These are phyloP conservation scores for Macrobrachium nipponense DNA, from an alignment of 1,140 invertebrate species.

Conservation along the genomic window DNA sequence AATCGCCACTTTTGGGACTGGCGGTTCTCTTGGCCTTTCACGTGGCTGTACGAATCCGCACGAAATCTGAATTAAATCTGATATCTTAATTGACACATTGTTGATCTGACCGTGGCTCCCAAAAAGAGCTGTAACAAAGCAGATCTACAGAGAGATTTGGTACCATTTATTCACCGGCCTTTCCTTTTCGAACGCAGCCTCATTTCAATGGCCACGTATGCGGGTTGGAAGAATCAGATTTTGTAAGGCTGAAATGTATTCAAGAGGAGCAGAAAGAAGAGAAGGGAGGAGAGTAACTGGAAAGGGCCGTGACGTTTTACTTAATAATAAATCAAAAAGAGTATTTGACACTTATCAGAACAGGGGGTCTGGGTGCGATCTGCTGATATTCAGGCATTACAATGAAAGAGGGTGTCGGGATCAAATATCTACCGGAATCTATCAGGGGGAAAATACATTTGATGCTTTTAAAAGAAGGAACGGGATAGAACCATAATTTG, in stretches of 20 bases:
- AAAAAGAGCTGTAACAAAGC: conserved; percentile 51
- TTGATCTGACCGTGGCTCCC: conserved; percentile 32
- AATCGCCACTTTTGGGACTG: too few species aligned
- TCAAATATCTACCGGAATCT: too few species aligned
- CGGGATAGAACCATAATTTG: too few species aligned
- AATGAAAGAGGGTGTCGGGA: too few species aligned
- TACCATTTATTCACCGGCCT: conserved; percentile 12
- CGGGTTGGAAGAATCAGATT: neutral
- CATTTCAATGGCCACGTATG: neutral
- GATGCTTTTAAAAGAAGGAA: too few species aligned
- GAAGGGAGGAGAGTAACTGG: too few species aligned
- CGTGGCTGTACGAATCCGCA: conserved; percentile 33
- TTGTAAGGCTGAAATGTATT: neutral
- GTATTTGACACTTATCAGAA: too few species aligned
- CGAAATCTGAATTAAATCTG: conserved; percentile 60
- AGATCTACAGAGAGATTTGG: conserved; percentile 20
- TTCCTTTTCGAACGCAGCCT: conserved; percentile 21
- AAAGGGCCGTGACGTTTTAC: too few species aligned
- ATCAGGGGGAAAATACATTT: too few species aligned
- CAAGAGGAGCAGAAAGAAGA: neutral
- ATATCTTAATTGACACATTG: conserved; percentile 60
- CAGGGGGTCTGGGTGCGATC: too few species aligned
- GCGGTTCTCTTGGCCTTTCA: neutral
- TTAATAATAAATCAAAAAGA: too few species aligned
- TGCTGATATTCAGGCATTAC: too few species aligned